Conservation (phyloP, 2,888 invertebrate species). For the Ophraella communa region DNA sequence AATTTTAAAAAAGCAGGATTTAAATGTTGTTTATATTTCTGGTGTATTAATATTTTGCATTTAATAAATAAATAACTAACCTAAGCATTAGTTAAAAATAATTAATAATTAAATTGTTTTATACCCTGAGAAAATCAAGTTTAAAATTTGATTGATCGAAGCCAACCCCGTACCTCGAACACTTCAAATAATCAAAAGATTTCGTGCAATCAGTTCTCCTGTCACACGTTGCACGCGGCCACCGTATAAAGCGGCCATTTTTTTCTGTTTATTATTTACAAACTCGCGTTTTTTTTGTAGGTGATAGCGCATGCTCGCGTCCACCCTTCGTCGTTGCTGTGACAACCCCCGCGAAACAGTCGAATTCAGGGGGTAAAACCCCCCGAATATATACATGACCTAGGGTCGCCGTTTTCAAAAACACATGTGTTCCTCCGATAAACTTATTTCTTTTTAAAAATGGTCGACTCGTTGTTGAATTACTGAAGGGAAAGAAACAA, state of each 20-base stretch:
- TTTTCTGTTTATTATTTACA: conserved; percentile 34
- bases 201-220: conserved; percentile 26
- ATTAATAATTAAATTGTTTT: too few relatives aligned
- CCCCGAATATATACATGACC: conserved; percentile 33
- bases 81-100: too few relatives aligned
- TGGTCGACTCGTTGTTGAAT: conserved; percentile 26
- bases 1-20: too few relatives aligned
- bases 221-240: conserved; percentile 23
- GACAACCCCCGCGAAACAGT: conserved; percentile 34
- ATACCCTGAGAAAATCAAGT: neutral
- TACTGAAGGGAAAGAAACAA: conserved; percentile 27
- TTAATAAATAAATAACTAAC: too few relatives aligned
- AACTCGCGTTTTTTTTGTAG: conserved; percentile 28
- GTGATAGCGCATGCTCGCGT: conserved; percentile 27
- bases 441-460: conserved; percentile 30
- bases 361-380: conserved; percentile 27
- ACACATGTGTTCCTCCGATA: conserved; percentile 30
- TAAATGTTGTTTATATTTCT: too few relatives aligned
- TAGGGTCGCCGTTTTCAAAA: conserved; percentile 28
- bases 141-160: neutral
- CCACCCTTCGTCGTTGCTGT: conserved; percentile 36
- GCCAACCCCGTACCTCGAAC: conserved; percentile 17
- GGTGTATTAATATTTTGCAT: too few relatives aligned
- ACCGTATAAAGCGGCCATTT: conserved; percentile 35
- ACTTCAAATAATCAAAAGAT: conserved; percentile 21